Percentiles rank a stretch among this genome's conserved stretches.
These are phyloP conservation scores for Diadophis punctatus DNA, from an alignment of 2,113 vertebrate genomes.

Conservation along the genomic window DNA sequence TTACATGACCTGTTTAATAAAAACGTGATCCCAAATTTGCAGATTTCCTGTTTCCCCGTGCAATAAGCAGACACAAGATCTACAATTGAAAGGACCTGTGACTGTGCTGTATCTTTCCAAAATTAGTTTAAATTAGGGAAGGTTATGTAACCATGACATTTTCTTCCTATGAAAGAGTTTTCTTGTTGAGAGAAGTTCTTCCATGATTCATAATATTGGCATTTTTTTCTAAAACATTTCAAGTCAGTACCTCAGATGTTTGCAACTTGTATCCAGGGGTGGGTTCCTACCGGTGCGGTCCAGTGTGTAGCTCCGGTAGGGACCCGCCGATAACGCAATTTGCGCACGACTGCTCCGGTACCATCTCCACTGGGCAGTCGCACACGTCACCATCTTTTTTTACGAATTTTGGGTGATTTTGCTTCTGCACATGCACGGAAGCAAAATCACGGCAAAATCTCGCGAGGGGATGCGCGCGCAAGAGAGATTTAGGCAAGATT, in stretches of 20 bases:
- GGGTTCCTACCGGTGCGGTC: no score
- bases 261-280: no score
- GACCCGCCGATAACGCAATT: no score
- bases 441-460: no score
- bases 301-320: no score
- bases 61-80: background rate
- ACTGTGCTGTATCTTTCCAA: background rate
- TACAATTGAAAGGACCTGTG: background rate
- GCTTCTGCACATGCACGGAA: no score
- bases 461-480: no score
- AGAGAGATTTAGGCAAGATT: no score
- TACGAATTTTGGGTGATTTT: no score
- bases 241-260: conserved; percentile 24
- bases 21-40: background rate
- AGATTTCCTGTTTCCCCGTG: background rate
- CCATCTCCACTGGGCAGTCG: no score
- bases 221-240: conserved; percentile 18
- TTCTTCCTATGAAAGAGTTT: background rate
- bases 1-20: conserved; percentile 1
- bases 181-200: conserved; percentile 20
- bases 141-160: background rate
- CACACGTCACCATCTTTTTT: no score
- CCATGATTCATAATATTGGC: background rate
- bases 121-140: background rate
- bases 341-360: no score